phyloP scores from a whole-genome alignment of 2,113 vertebrate species.

The Pan troglodytes region DNA sequence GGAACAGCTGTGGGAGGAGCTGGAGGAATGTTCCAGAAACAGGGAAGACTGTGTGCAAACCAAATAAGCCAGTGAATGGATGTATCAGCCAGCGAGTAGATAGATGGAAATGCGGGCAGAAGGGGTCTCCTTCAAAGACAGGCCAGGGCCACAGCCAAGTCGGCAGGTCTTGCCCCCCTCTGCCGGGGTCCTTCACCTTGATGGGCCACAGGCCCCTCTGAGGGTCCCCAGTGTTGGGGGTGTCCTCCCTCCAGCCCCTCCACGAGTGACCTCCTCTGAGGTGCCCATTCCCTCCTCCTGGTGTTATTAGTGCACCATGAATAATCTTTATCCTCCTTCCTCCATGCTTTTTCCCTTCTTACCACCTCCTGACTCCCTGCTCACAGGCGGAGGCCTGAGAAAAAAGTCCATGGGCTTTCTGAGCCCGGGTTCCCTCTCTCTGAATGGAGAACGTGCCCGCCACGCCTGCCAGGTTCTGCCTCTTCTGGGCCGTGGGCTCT shows the following conservation, averaged over 20 bases:
- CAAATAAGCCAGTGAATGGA: neutral
- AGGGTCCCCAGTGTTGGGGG: neutral
- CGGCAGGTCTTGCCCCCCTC: neutral
- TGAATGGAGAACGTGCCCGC: neutral
- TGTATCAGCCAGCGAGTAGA: accelerated
- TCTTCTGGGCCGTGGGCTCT: neutral
- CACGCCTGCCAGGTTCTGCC: neutral
- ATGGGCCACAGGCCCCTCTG: neutral
- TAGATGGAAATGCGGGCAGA: accelerated
- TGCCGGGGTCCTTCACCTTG: neutral
- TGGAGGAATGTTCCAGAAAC: neutral
- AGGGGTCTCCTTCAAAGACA: too few relatives aligned
- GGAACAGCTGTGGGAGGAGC: neutral
- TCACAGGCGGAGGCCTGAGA: neutral
- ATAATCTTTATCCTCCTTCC: neutral
- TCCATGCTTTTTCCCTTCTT: neutral
- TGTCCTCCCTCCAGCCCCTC: neutral
- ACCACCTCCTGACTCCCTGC: neutral
- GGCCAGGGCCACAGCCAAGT: neutral
- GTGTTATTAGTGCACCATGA: neutral
- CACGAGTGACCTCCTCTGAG: neutral
- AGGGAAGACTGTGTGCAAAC: neutral
- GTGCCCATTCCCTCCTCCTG: neutral
- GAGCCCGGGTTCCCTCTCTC: too few relatives aligned
- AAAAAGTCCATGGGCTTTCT: neutral